Conservation (phyloP, 2,888 invertebrate genomes). For the Leptinotarsa rubiginosa region DNA sequence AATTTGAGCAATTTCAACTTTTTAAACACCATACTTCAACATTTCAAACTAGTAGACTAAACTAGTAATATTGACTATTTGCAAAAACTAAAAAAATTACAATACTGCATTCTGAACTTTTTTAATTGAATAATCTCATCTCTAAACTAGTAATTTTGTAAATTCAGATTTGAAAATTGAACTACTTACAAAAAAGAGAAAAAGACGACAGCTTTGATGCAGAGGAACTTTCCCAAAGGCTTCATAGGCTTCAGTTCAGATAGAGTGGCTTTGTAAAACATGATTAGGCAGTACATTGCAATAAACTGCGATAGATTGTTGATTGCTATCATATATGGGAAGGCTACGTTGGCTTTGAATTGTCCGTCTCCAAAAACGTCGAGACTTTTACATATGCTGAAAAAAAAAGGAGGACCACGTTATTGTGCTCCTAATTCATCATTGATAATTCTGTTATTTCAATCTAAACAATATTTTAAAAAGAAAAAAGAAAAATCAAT, state of each 20-base stretch:
- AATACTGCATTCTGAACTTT: too few species aligned
- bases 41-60: too few species aligned
- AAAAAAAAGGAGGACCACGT: conserved; percentile 54
- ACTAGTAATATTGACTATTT: too few species aligned
- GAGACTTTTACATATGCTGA: conserved; percentile 84
- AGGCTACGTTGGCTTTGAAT: conserved; percentile 86
- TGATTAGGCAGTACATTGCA: conserved; percentile 95
- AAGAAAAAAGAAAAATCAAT: too few species aligned
- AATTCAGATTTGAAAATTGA: background rate
- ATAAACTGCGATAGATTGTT: conserved; percentile 95
- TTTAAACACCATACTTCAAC: too few species aligned
- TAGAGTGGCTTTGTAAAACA: conserved; percentile 92
- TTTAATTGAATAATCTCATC: too few species aligned
- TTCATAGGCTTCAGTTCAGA: conserved; percentile 91
- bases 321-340: conserved; percentile 85
- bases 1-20: too few species aligned
- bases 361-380: conserved; percentile 93
- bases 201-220: conserved; percentile 97
- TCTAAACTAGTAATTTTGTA: too few species aligned
- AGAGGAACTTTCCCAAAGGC: conserved; percentile 94
- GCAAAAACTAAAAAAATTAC: too few species aligned
- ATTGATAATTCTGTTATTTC: too few species aligned
- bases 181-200: conserved; percentile 95
- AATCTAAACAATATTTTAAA: too few species aligned
- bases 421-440: too few species aligned